Percentiles rank a stretch among this genome's conserved stretches.
phyloP scores from a whole-genome alignment of 2,797 vertebrate genomes.

The Streptopelia turtur region DNA sequence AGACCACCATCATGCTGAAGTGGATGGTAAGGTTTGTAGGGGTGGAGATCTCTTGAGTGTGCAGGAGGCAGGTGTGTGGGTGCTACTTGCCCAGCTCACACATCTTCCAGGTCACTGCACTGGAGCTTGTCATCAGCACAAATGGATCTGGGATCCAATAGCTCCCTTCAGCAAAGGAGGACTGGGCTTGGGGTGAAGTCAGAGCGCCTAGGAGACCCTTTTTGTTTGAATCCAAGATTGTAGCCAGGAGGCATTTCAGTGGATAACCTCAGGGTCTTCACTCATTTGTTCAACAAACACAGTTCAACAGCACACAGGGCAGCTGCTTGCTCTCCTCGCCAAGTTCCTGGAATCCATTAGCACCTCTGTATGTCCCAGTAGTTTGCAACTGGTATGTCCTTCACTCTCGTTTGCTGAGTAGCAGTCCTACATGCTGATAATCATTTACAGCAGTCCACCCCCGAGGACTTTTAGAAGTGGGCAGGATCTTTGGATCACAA shows the following conservation, averaged over 20 bases:
- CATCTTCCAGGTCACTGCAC: neutral
- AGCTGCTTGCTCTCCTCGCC: neutral
- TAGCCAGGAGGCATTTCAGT: neutral
- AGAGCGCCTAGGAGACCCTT: neutral
- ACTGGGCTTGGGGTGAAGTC: neutral
- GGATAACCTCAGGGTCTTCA: neutral
- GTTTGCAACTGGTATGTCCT: neutral
- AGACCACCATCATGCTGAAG: conserved; percentile 97
- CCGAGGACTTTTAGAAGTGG: neutral
- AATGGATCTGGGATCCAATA: neutral
- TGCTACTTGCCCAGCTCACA: neutral
- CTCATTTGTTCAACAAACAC: neutral
- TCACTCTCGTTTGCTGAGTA: neutral
- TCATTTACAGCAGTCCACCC: neutral
- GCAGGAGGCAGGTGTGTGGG: neutral
- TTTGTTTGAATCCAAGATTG: neutral
- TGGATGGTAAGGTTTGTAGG: conserved; percentile 88
- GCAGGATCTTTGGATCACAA: neutral
- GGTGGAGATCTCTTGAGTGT: neutral
- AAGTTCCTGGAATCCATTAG: neutral
- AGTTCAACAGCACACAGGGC: fast-evolving
- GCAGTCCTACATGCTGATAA: neutral
- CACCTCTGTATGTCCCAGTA: neutral
- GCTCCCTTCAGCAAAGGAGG: neutral
- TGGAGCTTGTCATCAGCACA: neutral